These are phyloP conservation scores for Jordanella pulchra DNA, from an alignment of 2,797 vertebrate genomes.

Conservation along the genomic window DNA sequence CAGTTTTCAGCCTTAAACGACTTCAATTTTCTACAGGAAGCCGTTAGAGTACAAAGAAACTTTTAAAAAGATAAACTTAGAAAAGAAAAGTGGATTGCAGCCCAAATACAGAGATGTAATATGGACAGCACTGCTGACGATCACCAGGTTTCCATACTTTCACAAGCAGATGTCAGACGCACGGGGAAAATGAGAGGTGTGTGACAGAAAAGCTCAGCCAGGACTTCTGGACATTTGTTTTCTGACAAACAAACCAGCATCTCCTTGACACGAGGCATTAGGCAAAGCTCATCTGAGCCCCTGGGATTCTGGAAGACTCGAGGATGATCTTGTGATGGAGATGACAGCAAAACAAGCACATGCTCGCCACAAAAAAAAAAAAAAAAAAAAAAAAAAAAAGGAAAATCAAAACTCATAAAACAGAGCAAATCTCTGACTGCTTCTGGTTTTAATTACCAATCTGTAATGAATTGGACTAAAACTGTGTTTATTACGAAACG, in stretches of 20 bases:
- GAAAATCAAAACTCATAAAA: conserved; percentile 1
- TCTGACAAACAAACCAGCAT: conserved; percentile 57
- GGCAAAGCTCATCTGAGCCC: conserved; percentile 64
- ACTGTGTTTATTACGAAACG: not conserved
- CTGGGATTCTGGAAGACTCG: conserved; percentile 53
- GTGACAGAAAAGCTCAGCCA: conserved; percentile 27
- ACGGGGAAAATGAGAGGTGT: conserved; percentile 16
- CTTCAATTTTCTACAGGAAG: no score
- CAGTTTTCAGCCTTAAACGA: no score
- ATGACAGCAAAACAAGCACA: conserved; percentile 47
- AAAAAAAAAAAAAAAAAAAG: conserved; percentile 16
- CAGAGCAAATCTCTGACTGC: conserved; percentile 1
- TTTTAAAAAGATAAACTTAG: not conserved
- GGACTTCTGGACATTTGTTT: conserved; percentile 55
- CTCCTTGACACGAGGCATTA: conserved; percentile 53
- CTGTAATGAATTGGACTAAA: not conserved
- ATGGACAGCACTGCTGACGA: not conserved
- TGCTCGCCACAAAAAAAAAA: conserved; percentile 5
- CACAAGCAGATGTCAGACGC: not conserved
- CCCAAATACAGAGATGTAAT: not conserved
- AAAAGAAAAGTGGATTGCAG: no score
- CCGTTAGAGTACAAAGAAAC: not conserved
- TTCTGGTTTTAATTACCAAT: conserved; percentile 3
- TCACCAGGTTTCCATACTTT: conserved; percentile 1
- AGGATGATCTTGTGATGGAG: conserved; percentile 60